Evolutionary conservation across 2,888 invertebrate genomes (phyloP).

Genomic region (Magallana nippona): DNA sequence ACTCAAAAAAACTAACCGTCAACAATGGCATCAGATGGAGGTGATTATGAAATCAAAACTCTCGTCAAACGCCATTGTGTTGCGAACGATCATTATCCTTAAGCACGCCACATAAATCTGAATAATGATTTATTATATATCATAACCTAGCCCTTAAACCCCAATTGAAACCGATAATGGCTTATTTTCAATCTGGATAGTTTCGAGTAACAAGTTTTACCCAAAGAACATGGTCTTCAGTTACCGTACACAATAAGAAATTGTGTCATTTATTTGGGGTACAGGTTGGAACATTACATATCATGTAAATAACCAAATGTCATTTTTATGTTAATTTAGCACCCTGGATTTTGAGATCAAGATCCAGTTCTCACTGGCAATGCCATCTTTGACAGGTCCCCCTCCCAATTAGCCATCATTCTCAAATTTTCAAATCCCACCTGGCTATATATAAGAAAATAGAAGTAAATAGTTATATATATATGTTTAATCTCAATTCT

Average conservation of each 20-base stretch:
- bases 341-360: background rate
- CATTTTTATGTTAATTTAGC: slow-evolving; percentile 3
- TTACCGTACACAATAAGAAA: background rate
- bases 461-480: no score
- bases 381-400: no score
- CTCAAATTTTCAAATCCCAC: no score
- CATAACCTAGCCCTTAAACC: background rate
- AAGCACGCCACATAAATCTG: background rate
- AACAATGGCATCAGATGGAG: background rate
- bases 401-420: no score
- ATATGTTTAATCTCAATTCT: no score
- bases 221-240: background rate
- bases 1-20: slow-evolving; percentile 7
- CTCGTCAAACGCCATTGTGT: slow-evolving; percentile 11
- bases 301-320: background rate
- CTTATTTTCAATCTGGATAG: background rate
- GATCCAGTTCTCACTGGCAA: background rate
- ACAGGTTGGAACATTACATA: slow-evolving; percentile 1
- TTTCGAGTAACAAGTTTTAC: background rate
- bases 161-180: background rate
- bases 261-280: slow-evolving; percentile 19
- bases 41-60: slow-evolving; percentile 4
- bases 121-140: slow-evolving; percentile 32
- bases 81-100: background rate
- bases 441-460: no score